Evolutionary conservation across 2,797 vertebrate genomes (phyloP), one percentile per base, ranked within the genome.

Genomic region (Myotis vivesi): DNA sequence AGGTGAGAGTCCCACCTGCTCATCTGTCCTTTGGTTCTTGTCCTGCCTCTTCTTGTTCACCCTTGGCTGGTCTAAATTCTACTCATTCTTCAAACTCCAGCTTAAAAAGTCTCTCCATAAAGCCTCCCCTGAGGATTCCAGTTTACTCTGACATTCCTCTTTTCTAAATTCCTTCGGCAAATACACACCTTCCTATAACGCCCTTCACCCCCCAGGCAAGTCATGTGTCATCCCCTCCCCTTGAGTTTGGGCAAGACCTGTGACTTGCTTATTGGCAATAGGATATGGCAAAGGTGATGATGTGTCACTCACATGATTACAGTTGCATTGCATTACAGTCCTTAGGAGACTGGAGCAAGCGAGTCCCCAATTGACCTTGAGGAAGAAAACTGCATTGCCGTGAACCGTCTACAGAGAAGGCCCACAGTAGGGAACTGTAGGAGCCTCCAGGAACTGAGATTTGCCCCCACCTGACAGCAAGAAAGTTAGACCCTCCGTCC

Each of bases 281-380:
- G 90, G 75, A 85, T 55, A 22, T 36, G 68, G 87, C 79, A 93
- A 92, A 94, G 93, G 73, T 71, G 72, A 81, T 6, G 19, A 16
- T 41, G 38, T 71, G 51, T 76, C 92, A 57, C 62, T 81, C 66
- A 28, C 41, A 20, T n/a, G 77, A 89, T 15, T 64, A 66, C 53
- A 72, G 73, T 36, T n/a, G 20, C 7, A 1, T 55, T 55, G 22
- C 33, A 0, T 59, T 51, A 88, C 44, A 36, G 7, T 84, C 22
- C 28, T 81, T 30, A 72, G 59, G 55, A 13, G 49, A 77, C 68
- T 75, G 49, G 19, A 28, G 22, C 6, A 10, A 30, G 73, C 22
- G 76, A 49, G 41, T 81, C 38, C 36, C 33, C 38, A 62, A 64
- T 7, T 20, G n/a, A 62, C 62, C 79, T 30, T 41, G 15, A 64